These are phyloP conservation scores for Porites lobata DNA, from an alignment of 92 coral and sea anemone genomes.

Conservation along the genomic window DNA sequence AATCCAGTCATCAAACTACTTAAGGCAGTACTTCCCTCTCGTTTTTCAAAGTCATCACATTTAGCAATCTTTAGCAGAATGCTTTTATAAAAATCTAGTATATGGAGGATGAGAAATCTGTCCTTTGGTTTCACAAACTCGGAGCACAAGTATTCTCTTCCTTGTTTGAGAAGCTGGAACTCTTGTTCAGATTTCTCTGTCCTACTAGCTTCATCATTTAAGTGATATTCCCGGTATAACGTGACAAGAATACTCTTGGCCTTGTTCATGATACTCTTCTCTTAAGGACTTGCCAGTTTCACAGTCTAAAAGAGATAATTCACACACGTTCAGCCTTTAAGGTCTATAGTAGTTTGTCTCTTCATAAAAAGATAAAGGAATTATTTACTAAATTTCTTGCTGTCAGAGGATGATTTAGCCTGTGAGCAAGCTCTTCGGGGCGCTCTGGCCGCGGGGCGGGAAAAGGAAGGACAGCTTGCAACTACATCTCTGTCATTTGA, in stretches of 20 bases:
- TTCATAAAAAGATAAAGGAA: too few relatives aligned
- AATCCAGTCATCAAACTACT: conserved; percentile 57
- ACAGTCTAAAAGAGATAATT: neutral
- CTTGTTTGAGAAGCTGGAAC: neutral
- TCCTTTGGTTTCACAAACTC: neutral
- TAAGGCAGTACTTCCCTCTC: neutral
- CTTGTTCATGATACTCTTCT: neutral
- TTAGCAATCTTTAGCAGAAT: neutral
- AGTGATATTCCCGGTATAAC: conserved; percentile 10
- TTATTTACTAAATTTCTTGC: too few relatives aligned
- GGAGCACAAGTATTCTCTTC: neutral
- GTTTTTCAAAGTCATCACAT: neutral
- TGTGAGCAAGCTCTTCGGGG: too few relatives aligned
- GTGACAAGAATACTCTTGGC: neutral
- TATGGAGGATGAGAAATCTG: neutral
- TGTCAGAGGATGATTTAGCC: too few relatives aligned
- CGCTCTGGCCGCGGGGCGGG: too few relatives aligned
- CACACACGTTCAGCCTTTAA: neutral
- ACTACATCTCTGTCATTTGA: too few relatives aligned
- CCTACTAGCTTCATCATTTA: neutral
- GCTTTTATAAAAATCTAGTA: neutral
- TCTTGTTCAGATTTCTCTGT: neutral
- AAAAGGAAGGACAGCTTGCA: too few relatives aligned
- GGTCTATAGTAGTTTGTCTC: too few relatives aligned
- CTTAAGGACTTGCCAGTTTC: neutral